These are phyloP conservation scores for Cottus gobio DNA, from an alignment of 2,113 vertebrate species.

Conservation along the genomic window DNA sequence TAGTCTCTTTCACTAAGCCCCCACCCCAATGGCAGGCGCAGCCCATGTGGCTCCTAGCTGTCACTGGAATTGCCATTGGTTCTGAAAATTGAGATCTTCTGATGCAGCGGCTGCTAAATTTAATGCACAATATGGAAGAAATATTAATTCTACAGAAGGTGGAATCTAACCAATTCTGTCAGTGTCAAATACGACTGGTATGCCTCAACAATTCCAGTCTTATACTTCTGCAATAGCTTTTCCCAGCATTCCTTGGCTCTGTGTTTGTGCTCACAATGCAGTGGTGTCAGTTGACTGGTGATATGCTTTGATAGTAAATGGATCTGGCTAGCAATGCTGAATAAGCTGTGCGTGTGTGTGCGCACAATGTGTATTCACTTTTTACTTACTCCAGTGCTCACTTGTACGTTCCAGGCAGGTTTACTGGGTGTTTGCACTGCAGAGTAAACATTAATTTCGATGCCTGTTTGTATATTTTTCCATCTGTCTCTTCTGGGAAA, in stretches of 20 bases:
- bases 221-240: conserved; percentile 11
- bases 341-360: conserved; percentile 18
- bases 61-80: conserved; percentile 43
- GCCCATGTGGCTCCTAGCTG: conserved; percentile 40
- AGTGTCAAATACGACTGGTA: conserved; percentile 36
- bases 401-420: conserved; percentile 57
- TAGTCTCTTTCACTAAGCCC: conserved; percentile 47
- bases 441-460: conserved; percentile 60
- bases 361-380: conserved; percentile 24
- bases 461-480: conserved; percentile 46
- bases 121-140: conserved; percentile 26
- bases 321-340: background rate
- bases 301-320: conserved; percentile 42
- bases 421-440: conserved; percentile 65
- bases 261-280: conserved; percentile 11
- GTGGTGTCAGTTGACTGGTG: conserved; percentile 28
- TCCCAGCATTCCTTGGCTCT: conserved; percentile 22
- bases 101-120: conserved; percentile 10
- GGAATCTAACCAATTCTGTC: conserved; percentile 31
- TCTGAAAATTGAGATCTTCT: conserved; percentile 51
- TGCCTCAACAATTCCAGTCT: conserved; percentile 28
- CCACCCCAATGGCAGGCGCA: conserved; percentile 24
- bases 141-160: conserved; percentile 18
- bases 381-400: conserved; percentile 30
- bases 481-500: conserved; percentile 16